Conservation (phyloP, 2,113 vertebrate species). For the Rhinopomastus cyanomelas region DNA sequence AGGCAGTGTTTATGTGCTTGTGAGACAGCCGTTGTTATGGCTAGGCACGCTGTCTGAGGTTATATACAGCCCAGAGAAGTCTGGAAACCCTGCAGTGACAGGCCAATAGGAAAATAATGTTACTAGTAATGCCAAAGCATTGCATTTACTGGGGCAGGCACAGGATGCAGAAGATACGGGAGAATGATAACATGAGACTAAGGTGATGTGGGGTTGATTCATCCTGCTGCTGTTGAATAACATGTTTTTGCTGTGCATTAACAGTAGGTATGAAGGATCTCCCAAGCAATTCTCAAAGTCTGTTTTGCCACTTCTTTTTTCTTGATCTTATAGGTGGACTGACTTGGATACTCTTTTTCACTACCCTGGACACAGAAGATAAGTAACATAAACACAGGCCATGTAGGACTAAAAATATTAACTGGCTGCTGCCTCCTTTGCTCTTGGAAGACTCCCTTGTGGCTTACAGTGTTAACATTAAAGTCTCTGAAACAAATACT, state of each 20-base stretch:
- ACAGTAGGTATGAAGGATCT: not conserved
- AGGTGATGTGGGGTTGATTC: not conserved
- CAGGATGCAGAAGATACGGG: not conserved
- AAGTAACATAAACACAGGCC: not conserved
- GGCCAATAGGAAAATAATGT: not conserved
- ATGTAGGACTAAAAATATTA: not conserved
- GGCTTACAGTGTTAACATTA: not conserved
- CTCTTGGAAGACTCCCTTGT: not conserved
- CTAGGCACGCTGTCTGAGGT: not conserved
- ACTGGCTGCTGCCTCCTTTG: rapidly evolving
- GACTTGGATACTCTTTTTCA: not conserved
- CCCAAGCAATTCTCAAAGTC: not conserved
- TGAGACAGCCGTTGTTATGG: not conserved
- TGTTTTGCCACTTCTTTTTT: not conserved
- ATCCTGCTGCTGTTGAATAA: not conserved
- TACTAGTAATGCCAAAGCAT: not conserved
- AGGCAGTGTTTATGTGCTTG: not conserved
- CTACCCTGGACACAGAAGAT: not conserved
- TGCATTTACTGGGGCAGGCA: not conserved
- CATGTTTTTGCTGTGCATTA: not conserved
- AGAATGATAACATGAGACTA: rapidly evolving
- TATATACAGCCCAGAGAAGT: not conserved
- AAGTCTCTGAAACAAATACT: not conserved
- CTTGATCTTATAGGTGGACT: not conserved
- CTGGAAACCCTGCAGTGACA: not conserved